A percentile compares a stretch with the other conserved stretches of the same genome.
These are phyloP conservation scores for Oncorhynchus keta DNA, from an alignment of 2,113 vertebrate genomes.

Conservation along the genomic window DNA sequence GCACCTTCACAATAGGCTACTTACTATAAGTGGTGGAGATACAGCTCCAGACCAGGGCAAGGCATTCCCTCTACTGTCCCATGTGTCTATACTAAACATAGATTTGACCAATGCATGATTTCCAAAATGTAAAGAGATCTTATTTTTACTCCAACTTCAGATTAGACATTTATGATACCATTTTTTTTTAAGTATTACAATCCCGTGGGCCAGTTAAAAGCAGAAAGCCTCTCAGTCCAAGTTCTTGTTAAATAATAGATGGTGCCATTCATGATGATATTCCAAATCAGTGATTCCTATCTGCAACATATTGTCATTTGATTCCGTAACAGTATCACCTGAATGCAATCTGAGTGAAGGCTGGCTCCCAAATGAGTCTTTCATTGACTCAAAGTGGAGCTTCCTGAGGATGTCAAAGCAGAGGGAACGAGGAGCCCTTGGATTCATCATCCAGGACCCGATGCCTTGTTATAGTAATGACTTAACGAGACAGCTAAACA, in stretches of 20 bases:
- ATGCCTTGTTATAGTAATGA: conserved; percentile 18
- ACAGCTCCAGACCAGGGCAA: too few species aligned
- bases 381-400: background rate
- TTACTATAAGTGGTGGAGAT: too few species aligned
- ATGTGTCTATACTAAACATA: too few species aligned
- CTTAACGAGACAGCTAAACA: conserved; percentile 31
- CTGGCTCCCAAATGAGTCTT: background rate
- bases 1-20: too few species aligned
- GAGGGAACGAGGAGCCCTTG: conserved; percentile 8
- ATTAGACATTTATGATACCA: too few species aligned
- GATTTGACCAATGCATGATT: too few species aligned
- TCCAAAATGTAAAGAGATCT: too few species aligned
- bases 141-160: too few species aligned
- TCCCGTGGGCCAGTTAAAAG: background rate
- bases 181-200: too few species aligned
- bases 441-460: too few species aligned
- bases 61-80: too few species aligned
- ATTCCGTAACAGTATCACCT: background rate
- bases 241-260: conserved; percentile 31
- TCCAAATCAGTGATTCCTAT: background rate
- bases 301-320: background rate
- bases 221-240: background rate
- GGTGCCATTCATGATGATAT: background rate
- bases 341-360: background rate
- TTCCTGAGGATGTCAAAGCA: background rate